Base-by-base conservation (phyloP, 2,113 vertebrate species). In the Aythya baeri region DNA sequence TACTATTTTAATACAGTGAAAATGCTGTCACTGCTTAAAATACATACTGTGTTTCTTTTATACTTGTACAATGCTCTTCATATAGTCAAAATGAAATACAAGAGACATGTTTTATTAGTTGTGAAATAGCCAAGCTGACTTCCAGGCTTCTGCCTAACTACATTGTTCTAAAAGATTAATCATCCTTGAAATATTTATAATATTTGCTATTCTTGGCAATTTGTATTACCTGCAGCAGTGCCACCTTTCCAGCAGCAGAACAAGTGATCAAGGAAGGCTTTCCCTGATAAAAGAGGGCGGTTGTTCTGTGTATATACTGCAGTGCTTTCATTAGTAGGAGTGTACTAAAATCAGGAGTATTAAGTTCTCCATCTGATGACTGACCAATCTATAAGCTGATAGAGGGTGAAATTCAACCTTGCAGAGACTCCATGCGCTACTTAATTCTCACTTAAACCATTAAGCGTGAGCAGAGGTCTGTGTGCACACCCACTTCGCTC, bases 61-160 rank as follows among this genome's bases (percentile, higher is more conserved):
- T 88, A 78, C 89, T 88, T 68, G 71, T 83, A 77, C 86, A 66
- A 62, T 88, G 59, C 50, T 85, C 89, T 94, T 94, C 95, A 58
- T 75, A 81, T 22, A 97, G 91, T 96, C 92, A 92, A 79, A 93
- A 66, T 95, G 91, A 93, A 96, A 97, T 91, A 96, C 93, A 94
- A 84, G 96, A 97, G 79, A 95, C n/a, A 43, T 93, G 74, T 96
- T 98, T 97, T 97, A 97, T 97, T 97, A 95, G 79, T 94, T 94
- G 84, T 96, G 89, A 96, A 97, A 96, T 93, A 95, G 80, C 82
- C 84, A 91, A 93, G 54, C 71, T 97, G 94, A 96, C 87, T 92
- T 96, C 72, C 90, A 96, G 96, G 71, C 78, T 96, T 95, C 81
- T 95, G 71, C 72, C 92, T 91, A 95, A 95, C 85, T 97, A 97